These are phyloP conservation scores for Megalops atlanticus DNA, from an alignment of 2,113 vertebrate species.

Conservation along the genomic window DNA sequence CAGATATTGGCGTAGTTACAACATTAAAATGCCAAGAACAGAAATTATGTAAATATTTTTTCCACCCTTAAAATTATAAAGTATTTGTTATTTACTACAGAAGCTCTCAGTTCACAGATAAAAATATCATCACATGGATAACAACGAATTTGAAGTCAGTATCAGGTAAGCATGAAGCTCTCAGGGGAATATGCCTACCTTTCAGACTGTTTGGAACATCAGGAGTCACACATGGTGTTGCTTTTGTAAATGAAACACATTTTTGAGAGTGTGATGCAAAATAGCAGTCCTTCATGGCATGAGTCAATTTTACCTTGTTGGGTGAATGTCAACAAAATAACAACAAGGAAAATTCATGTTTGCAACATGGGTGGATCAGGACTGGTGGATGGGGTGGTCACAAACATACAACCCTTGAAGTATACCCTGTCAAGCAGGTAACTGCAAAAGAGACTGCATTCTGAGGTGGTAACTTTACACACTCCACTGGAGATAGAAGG, in stretches of 20 bases:
- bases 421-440: neutral
- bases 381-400: neutral
- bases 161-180: neutral
- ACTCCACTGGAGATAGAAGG: conserved; percentile 1
- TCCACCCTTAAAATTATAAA: neutral
- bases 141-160: neutral
- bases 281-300: neutral
- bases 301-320: neutral
- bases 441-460: neutral
- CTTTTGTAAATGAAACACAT: conserved; percentile 7
- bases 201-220: neutral
- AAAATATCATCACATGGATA: neutral
- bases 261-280: neutral
- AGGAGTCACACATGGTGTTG: neutral
- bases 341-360: neutral
- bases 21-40: neutral
- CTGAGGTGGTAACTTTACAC: conserved; percentile 2
- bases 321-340: neutral
- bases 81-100: neutral
- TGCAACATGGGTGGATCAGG: neutral
- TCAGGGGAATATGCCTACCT: conserved; percentile 5
- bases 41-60: neutral
- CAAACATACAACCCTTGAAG: neutral
- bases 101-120: neutral
- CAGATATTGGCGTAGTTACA: neutral